Conservation (phyloP, 2,888 invertebrate species). For the Synergus gifuensis region DNA sequence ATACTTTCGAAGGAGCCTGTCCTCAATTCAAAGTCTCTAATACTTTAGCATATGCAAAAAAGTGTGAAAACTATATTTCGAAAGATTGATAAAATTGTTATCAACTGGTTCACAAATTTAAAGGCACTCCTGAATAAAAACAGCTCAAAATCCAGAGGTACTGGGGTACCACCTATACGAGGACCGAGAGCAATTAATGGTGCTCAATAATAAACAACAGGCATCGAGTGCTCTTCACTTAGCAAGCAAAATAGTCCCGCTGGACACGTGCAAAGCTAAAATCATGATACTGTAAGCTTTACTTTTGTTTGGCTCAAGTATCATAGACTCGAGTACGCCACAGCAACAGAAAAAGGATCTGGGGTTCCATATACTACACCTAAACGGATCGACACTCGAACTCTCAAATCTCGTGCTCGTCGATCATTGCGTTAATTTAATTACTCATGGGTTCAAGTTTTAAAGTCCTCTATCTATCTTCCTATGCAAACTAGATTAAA, state of each 20-base stretch:
- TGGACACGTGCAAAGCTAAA: constrained; percentile 75
- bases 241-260: constrained; percentile 68
- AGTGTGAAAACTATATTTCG: not conserved
- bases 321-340: constrained; percentile 59
- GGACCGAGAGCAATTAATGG: constrained; percentile 63
- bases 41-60: not conserved
- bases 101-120: not conserved
- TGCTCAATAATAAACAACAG: constrained; percentile 66
- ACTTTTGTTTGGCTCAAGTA: constrained; percentile 68
- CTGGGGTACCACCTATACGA: constrained; percentile 28
- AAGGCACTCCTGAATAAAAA: not conserved
- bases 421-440: not conserved
- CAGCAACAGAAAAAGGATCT: constrained; percentile 44
- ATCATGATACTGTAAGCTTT: constrained; percentile 74
- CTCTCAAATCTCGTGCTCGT: not conserved
- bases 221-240: constrained; percentile 71
- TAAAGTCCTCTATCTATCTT: not conserved
- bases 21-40: not conserved
- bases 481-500: not conserved
- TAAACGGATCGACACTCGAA: constrained; percentile 24
- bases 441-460: not conserved
- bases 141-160: not conserved
- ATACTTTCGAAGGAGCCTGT: constrained; percentile 9
- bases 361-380: not conserved
- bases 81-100: not conserved